Base-by-base conservation (phyloP, 2,797 vertebrate genomes). In the Mycteria americana region DNA sequence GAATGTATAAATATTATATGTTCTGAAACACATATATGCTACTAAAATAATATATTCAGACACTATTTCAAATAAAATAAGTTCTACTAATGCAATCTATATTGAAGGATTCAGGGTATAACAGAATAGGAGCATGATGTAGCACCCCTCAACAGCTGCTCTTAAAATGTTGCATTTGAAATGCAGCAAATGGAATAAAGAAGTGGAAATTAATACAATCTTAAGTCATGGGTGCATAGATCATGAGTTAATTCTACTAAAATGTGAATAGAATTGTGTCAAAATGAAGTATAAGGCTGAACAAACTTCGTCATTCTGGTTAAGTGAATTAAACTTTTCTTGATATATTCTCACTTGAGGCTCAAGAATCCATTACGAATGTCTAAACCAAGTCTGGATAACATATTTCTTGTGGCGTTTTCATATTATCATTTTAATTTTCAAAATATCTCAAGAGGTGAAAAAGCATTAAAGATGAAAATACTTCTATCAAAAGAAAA, bases 401-500 rank as follows among this genome's bases (percentile, higher is more conserved):
- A 94, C 33, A 28, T 84, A 92, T 50, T 68, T 81, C 81, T 92
- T 93, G 31, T 85, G 92, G 25, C 30, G 94, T 88, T 77, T 92
- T 76, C 56, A 67, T 57, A 82, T 79, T 70, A 95, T 76, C 45
- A 84, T 93, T 95, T 93, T 75, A 79, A 94, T 94, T 96, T 95
- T 33, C 74, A 92, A 95, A 95, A 82, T 74, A 87, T 85, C 90
- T 96, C 88, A 77, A 64, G 75, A 96, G 72, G 60, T 96, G 51
- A 93, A 90, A 89, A 96, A 60, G 30, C 39, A 86, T 21, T 91
- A 48, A 84, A 79, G 54, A 91, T 56, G 11, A 86, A 96, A 95
- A 81, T 68, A 90, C 21, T 92, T 93, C 41, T 45, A 78, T 91
- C 46, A 84, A 84, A 91, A 53, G 56, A 62, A 72, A 70, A 87